phyloP scores from a whole-genome alignment of 2,888 invertebrate genomes.

The Ctena decussata region DNA sequence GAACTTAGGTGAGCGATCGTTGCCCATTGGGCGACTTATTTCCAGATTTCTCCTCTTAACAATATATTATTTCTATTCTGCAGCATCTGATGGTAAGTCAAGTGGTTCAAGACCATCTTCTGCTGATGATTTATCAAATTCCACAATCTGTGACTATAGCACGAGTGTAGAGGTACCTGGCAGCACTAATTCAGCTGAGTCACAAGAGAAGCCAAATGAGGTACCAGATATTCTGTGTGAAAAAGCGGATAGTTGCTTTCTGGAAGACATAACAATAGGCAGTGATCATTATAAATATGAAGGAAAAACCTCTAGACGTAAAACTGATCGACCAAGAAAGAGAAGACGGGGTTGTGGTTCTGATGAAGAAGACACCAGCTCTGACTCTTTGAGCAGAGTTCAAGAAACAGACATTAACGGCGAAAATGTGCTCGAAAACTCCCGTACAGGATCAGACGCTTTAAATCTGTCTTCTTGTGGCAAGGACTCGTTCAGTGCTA shows the following conservation, averaged over 20 bases:
- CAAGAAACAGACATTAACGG: background rate
- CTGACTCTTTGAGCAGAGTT: background rate
- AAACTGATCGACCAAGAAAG: constrained; percentile 85
- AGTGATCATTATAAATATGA: constrained; percentile 66
- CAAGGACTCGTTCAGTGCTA: background rate
- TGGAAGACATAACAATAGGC: constrained; percentile 44
- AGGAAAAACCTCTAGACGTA: constrained; percentile 83
- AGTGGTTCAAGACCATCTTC: background rate
- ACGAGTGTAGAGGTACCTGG: background rate
- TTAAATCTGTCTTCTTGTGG: background rate
- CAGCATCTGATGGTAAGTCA: background rate
- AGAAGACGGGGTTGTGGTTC: constrained; percentile 74
- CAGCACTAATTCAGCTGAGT: background rate
- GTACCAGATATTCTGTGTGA: background rate
- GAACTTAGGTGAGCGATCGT: too few species aligned
- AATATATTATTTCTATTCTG: background rate
- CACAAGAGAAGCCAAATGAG: background rate
- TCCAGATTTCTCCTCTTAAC: too few species aligned
- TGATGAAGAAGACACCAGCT: constrained; percentile 20
- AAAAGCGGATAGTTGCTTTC: constrained; percentile 23
- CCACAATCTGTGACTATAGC: background rate
- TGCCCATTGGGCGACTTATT: too few species aligned
- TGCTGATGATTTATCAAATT: background rate
- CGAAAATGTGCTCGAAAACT: background rate
- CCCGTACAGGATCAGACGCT: constrained; percentile 29